Evolutionary conservation across 2,113 vertebrate species (phyloP).

Genomic region (Ibidorhyncha struthersii): DNA sequence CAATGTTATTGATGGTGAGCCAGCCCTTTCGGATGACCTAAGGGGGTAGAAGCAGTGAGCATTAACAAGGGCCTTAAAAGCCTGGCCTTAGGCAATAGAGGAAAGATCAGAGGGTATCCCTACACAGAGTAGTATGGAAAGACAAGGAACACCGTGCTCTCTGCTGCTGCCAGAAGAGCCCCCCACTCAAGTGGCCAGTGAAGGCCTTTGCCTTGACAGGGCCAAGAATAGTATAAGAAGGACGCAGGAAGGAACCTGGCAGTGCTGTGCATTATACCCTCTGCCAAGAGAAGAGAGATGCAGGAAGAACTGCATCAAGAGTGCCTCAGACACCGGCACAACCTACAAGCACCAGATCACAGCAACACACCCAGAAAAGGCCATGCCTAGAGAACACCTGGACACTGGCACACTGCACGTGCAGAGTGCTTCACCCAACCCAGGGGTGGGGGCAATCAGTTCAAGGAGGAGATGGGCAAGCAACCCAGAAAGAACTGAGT

Average conservation of each 20-base stretch:
- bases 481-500: not conserved
- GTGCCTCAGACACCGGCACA: not conserved
- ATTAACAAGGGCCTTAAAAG: not conserved
- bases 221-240: not conserved
- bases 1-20: slow-evolving; percentile 98
- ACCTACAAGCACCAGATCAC: slow-evolving; percentile 14
- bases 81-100: not conserved
- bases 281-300: slow-evolving; percentile 9
- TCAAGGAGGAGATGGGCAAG: not conserved
- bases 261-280: slow-evolving; percentile 14
- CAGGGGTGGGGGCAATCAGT: not conserved
- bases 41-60: not conserved
- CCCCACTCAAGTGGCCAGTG: not conserved
- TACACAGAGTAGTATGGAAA: not conserved
- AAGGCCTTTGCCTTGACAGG: not conserved
- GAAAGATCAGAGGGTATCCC: not conserved
- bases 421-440: not conserved
- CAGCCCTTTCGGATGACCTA: slow-evolving; percentile 99
- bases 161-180: slow-evolving; percentile 55
- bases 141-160: slow-evolving; percentile 25
- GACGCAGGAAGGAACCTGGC: slow-evolving; percentile 30
- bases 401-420: not conserved
- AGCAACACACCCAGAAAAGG: slow-evolving; percentile 5
- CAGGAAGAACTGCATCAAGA: not conserved
- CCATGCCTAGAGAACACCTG: slow-evolving; percentile 1